Conservation (phyloP, 2,888 invertebrate species). For the Theodoxus fluviatilis region DNA sequence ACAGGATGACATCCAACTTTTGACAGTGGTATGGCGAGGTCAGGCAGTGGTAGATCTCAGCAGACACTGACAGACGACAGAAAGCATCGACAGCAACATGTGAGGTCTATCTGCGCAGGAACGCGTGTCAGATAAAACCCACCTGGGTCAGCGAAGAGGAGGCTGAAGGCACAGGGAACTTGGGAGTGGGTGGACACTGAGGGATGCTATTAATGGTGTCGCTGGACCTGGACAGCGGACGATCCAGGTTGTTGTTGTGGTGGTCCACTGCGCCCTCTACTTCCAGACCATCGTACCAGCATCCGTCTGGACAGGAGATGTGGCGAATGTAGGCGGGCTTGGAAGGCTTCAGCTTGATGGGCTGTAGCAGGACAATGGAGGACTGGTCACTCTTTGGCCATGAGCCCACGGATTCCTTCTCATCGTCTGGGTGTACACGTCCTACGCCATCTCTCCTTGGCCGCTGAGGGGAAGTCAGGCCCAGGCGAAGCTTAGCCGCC, state of each 20-base stretch:
- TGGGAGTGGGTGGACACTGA: constrained; percentile 51
- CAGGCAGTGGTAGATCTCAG: too few species aligned
- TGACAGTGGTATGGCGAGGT: too few species aligned
- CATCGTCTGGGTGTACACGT: constrained; percentile 45
- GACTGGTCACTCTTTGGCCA: constrained; percentile 54
- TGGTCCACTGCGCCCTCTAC: constrained; percentile 34
- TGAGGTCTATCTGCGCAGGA: too few species aligned
- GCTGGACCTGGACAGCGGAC: constrained; percentile 51
- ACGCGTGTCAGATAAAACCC: too few species aligned
- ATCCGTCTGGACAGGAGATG: constrained; percentile 43
- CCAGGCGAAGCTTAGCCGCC: constrained; percentile 22
- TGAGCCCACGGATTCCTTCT: constrained; percentile 51
- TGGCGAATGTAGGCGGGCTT: constrained; percentile 49
- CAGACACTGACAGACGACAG: too few species aligned
- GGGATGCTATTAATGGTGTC: constrained; percentile 53
- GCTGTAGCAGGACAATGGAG: constrained; percentile 52
- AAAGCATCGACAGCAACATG: too few species aligned
- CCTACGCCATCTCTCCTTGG: constrained; percentile 19
- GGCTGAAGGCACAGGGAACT: constrained; percentile 49
- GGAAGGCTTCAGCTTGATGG: constrained; percentile 52
- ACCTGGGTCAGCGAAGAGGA: constrained; percentile 52
- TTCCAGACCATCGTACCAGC: constrained; percentile 37
- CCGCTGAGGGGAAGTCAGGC: constrained; percentile 27
- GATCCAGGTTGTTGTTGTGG: constrained; percentile 39
- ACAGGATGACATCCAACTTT: too few species aligned